These are phyloP conservation scores for Limnodromus scolopaceus DNA, from an alignment of 2,797 vertebrate genomes.

Conservation along the genomic window DNA sequence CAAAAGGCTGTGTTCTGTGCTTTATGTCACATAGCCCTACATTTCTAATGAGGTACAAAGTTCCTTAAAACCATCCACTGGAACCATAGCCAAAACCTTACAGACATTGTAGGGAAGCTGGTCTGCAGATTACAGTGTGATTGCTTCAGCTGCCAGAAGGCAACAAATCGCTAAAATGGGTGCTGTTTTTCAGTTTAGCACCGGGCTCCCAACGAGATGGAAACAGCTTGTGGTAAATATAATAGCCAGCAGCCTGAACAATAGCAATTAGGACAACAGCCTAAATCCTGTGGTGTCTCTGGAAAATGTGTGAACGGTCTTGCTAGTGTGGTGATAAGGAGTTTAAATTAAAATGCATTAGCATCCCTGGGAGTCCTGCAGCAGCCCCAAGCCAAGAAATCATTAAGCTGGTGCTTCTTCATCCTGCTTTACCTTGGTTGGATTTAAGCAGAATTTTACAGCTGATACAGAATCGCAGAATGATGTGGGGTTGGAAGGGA, in stretches of 20 bases:
- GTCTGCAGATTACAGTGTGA: neutral
- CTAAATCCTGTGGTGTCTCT: slow-evolving; percentile 43
- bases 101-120: neutral
- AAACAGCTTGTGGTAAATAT: slow-evolving; percentile 57
- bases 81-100: neutral
- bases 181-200: slow-evolving; percentile 44
- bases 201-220: slow-evolving; percentile 30
- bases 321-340: slow-evolving; percentile 51
- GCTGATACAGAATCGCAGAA: neutral
- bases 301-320: slow-evolving; percentile 48
- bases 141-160: slow-evolving; percentile 25
- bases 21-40: neutral
- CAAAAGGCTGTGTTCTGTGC: neutral
- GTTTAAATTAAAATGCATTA: slow-evolving; percentile 45
- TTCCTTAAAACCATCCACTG: neutral
- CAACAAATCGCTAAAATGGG: neutral
- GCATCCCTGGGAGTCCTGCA: neutral
- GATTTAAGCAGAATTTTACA: neutral
- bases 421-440: neutral
- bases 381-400: neutral
- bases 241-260: slow-evolving; percentile 45
- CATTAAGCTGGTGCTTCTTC: neutral
- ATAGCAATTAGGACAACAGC: slow-evolving; percentile 59
- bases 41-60: neutral
- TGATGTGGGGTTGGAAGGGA: too few relatives aligned